Base-by-base conservation (phyloP, 1,140 invertebrate genomes). In the Tetranychus cinnabarinus region DNA sequence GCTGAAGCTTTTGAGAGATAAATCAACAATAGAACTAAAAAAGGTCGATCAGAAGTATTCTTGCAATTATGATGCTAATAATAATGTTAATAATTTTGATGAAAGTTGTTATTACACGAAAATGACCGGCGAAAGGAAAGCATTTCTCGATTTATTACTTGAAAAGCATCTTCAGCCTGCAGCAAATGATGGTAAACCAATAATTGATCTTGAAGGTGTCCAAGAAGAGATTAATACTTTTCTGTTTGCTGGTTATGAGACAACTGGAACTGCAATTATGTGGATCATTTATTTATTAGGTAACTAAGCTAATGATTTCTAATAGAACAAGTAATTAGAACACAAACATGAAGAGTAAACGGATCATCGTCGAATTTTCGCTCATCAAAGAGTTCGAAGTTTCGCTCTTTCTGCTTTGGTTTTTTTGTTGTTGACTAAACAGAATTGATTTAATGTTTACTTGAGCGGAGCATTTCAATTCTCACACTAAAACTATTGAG, bases 171-270 rank as follows among this genome's bases (percentile, higher is more conserved):
- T 86, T 31, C 75, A 85, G n/a, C 12, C 4, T 23, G 34, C 66
- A 36, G 36, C 67, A 37, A 85, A 66, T 31, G 50, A 62, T 34
- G 69, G 68, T 42, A 65, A 67, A 48, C 73, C 77, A 59, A 79
- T 76, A 6, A 71, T 73, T 12, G 70, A 73, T 6, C 70, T 85
- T 12, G 75, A 78, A 56, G 79, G 83, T 67, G 83, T 88, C 52
- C 74, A 81, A 56, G 84, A 87, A 69, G 85, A 88, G 75, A 84
- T 86, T 23, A 84, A 86, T 67, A 88, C 85, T 5, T 88, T 88
- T 66, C 86, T 80, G 76, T 79, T 79, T 71, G 78, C 77, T 55
- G 65, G 67, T 13, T 67, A 68, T 57, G 67, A 68, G 58, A 68
- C 67, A 10, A 68, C 67, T 2, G 59, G 66, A 13, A 63, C 62